Conservation (phyloP, 2,888 invertebrate genomes). For the Dasysyrphus albostriatus region DNA sequence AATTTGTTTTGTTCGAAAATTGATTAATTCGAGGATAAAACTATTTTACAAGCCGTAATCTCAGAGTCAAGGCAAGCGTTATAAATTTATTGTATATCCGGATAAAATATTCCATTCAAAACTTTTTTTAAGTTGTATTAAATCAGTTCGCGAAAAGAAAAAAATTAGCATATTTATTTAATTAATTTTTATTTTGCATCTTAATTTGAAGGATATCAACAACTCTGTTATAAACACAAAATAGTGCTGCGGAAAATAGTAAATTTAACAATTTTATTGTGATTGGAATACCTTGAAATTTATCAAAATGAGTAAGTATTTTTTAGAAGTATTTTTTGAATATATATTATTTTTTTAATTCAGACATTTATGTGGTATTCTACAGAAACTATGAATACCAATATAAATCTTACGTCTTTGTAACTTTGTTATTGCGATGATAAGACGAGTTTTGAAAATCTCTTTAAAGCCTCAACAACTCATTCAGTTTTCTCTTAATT, state of each 20-base stretch:
- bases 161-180: slow-evolving; percentile 15
- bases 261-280: slow-evolving; percentile 12
- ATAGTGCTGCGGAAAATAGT: slow-evolving; percentile 17
- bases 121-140: neutral
- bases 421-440: too few species aligned
- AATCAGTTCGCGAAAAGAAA: slow-evolving; percentile 2
- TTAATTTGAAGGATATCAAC: slow-evolving; percentile 32
- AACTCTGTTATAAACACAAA: neutral
- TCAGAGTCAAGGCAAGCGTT: slow-evolving; percentile 65
- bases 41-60: neutral
- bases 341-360: neutral
- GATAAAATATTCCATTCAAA: slow-evolving; percentile 17
- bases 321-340: neutral
- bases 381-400: too few species aligned
- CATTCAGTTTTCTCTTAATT: too few species aligned
- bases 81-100: slow-evolving; percentile 23
- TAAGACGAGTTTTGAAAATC: too few species aligned
- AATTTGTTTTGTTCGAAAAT: neutral
- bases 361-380: too few species aligned
- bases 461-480: too few species aligned
- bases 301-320: slow-evolving; percentile 66
- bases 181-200: slow-evolving; percentile 12
- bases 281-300: slow-evolving; percentile 5
- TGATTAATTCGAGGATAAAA: neutral
- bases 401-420: too few species aligned